phyloP scores from a whole-genome alignment of 2,888 invertebrate genomes.

The Acanthococcus lagerstroemiae region DNA sequence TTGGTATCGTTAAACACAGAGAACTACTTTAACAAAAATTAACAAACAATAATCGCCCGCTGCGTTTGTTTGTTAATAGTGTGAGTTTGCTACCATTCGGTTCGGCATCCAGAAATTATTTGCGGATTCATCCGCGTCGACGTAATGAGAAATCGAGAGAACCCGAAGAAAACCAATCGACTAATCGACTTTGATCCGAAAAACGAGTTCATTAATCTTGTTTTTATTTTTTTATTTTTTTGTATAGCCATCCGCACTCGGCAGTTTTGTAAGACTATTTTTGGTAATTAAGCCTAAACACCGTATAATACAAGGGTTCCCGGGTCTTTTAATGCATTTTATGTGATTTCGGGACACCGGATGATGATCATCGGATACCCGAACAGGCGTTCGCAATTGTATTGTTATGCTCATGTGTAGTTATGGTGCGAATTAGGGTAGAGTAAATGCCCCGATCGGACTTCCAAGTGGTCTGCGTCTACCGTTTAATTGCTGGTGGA shows the following conservation, averaged over 20 bases:
- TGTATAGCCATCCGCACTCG: too few relatives aligned
- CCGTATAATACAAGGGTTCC: neutral
- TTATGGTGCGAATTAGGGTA: too few relatives aligned
- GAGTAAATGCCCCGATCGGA: too few relatives aligned
- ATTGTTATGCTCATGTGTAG: too few relatives aligned
- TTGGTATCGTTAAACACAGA: slow-evolving; percentile 8
- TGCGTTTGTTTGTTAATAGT: slow-evolving; percentile 24
- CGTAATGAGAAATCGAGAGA: neutral
- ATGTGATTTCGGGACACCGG: too few relatives aligned
- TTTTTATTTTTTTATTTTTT: neutral
- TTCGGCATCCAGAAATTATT: neutral
- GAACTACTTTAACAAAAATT: neutral
- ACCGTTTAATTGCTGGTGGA: neutral
- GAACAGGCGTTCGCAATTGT: too few relatives aligned
- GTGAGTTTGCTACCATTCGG: slow-evolving; percentile 13
- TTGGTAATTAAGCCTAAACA: neutral
- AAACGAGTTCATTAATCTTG: neutral
- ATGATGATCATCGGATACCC: too few relatives aligned
- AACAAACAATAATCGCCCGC: slow-evolving; percentile 28
- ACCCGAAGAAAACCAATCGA: too few relatives aligned
- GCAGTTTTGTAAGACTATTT: neutral
- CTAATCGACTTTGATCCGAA: too few relatives aligned
- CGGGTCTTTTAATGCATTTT: neutral
- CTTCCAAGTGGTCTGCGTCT: neutral
- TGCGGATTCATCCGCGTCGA: neutral